Evolutionary conservation across 2,797 vertebrate genomes (phyloP), one percentile per base, ranked within the genome.

Genomic region (Periparus ater): DNA sequence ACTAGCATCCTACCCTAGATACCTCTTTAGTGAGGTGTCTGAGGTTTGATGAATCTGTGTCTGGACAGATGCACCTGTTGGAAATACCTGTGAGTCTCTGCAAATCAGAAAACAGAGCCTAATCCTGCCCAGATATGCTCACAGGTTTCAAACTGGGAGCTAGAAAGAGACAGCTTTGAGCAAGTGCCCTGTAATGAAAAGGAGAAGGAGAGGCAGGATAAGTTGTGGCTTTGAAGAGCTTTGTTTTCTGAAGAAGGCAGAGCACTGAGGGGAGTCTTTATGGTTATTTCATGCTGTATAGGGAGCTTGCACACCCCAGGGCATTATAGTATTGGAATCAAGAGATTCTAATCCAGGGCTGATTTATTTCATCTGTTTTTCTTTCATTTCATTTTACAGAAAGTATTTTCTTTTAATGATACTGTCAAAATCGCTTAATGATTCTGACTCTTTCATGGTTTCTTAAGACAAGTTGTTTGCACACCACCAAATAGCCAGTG

Each of bases 151-250:
- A 26, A n/a, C 40, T 66, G 42, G 62, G 73, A 88, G 38, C 73
- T 70, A 40, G 9, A 21, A 79, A 62, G 62, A 72, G 51, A 17
- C 2, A 38, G 26, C 63, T 90, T 80, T 88, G 63, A 93, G 66
- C 58, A 55, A 55, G 27, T 38, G 23, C 29, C 48, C 40, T 66
- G 34, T 55, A 86, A n/a, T 54, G 55, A 58, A 82, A 63, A 84
- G 30, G 25, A 66, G 67, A n/a, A 68, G n/a, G 50, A 63, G 38
- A 71, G n/a, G 53, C 62, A 88, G 51, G 36, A 60, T 65, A 48
- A n/a, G n/a, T 34, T 93, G 68, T n/a, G 78, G 47, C 62, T 86
- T 95, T 91, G 60, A 72, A 65, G 54, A 79, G 34, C 73, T 89
- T 75, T 34, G 2, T 77, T 9, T 85, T 89, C 58, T 82, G 76